A percentile compares a stretch with the other conserved stretches of the same genome.
Evolutionary conservation across 2,888 invertebrate species (phyloP).

Genomic region (Agrotis clavis): DNA sequence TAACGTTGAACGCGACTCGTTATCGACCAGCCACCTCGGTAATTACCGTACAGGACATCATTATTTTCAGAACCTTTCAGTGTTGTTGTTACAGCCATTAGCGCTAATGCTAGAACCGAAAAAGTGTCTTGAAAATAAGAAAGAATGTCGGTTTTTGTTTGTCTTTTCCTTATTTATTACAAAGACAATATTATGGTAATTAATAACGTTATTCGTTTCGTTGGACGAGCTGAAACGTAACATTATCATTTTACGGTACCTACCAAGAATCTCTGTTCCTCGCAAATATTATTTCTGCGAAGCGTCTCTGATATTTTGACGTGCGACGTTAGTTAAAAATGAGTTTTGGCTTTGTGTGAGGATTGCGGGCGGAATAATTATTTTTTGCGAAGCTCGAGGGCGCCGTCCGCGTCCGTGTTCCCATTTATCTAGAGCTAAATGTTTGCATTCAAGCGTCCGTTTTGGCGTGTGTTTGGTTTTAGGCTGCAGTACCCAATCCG

Average conservation of each 20-base stretch:
- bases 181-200: slow-evolving; percentile 57
- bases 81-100: slow-evolving; percentile 47
- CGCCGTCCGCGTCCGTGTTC: slow-evolving; percentile 73
- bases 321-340: slow-evolving; percentile 75
- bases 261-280: slow-evolving; percentile 51
- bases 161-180: slow-evolving; percentile 47
- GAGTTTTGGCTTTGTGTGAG: slow-evolving; percentile 77
- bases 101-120: slow-evolving; percentile 39
- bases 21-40: slow-evolving; percentile 73
- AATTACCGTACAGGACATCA: slow-evolving; percentile 71
- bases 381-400: slow-evolving; percentile 76
- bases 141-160: slow-evolving; percentile 20
- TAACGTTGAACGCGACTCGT: slow-evolving; percentile 73
- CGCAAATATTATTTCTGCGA: slow-evolving; percentile 64
- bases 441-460: slow-evolving; percentile 77
- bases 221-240: slow-evolving; percentile 37
- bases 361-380: slow-evolving; percentile 78
- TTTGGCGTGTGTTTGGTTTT: slow-evolving; percentile 73
- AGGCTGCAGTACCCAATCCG: slow-evolving; percentile 48
- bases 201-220: slow-evolving; percentile 56
- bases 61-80: slow-evolving; percentile 60
- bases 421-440: slow-evolving; percentile 81
- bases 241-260: slow-evolving; percentile 48
- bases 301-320: slow-evolving; percentile 71
- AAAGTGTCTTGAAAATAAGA: slow-evolving; percentile 45